Conservation (phyloP, 2,113 vertebrate species). For the Bettongia penicillata region DNA sequence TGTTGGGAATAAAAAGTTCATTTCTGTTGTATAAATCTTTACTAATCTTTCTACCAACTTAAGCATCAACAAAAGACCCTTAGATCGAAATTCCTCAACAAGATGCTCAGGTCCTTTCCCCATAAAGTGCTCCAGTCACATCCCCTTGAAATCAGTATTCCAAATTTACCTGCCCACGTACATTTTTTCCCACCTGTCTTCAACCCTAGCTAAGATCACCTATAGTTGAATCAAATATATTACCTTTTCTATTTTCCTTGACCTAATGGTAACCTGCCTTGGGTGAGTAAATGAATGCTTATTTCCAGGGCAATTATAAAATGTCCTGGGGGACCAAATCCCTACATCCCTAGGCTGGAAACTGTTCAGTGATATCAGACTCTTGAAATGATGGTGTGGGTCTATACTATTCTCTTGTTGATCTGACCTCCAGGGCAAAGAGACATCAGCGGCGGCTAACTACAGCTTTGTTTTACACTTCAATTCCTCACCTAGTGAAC, state of each 20-base stretch:
- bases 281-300: background rate
- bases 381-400: background rate
- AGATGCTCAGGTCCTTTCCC: conserved; percentile 38
- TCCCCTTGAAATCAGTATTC: conserved; percentile 42
- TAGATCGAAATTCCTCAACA: conserved; percentile 24
- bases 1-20: background rate
- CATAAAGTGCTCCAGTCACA: conserved; percentile 13
- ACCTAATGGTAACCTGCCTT: background rate
- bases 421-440: background rate
- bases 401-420: background rate
- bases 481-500: background rate
- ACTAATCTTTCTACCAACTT: conserved; percentile 2
- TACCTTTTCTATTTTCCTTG: background rate
- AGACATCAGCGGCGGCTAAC: background rate
- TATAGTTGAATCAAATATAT: background rate
- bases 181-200: background rate
- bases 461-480: background rate
- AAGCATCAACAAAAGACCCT: conserved; percentile 5
- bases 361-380: background rate
- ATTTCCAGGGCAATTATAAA: background rate
- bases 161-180: background rate
- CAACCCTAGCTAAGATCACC: background rate
- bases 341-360: background rate
- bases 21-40: background rate
- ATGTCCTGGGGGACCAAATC: background rate